Evolutionary conservation across 2,797 vertebrate genomes (phyloP).

Genomic region (Oreonectes daqikongensis): DNA sequence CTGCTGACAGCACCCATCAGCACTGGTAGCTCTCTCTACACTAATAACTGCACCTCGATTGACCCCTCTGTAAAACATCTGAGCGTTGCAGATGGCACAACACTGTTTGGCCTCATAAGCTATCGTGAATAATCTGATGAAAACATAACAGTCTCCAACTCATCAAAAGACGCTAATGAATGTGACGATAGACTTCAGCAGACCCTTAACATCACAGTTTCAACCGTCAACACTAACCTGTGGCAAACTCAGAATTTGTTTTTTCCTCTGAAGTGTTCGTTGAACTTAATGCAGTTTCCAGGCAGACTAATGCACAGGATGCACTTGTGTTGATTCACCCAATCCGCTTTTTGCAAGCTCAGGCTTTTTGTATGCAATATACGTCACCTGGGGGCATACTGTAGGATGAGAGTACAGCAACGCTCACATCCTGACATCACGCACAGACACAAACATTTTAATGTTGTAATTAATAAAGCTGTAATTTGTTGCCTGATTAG

Average conservation of each 20-base stretch:
- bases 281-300: background rate
- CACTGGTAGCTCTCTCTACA: background rate
- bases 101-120: slow-evolving; percentile 26
- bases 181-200: background rate
- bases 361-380: background rate
- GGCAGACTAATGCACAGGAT: background rate
- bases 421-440: background rate
- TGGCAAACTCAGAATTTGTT: background rate
- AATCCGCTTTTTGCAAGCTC: background rate
- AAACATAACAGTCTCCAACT: slow-evolving; percentile 5
- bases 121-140: slow-evolving; percentile 11
- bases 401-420: background rate
- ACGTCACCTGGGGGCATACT: background rate
- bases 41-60: background rate
- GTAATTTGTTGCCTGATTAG: no score
- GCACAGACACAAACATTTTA: no score
- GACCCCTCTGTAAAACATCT: background rate
- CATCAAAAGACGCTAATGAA: background rate
- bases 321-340: background rate
- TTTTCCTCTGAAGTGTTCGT: background rate
- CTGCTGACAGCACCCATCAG: background rate
- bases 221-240: background rate
- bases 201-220: background rate
- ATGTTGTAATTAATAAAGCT: no score
- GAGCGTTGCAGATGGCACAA: slow-evolving; percentile 13